A percentile compares a stretch with the other conserved stretches of the same genome.
Conservation (phyloP, 2,797 vertebrate genomes). For the Ctenochaetus hawaiiensis region DNA sequence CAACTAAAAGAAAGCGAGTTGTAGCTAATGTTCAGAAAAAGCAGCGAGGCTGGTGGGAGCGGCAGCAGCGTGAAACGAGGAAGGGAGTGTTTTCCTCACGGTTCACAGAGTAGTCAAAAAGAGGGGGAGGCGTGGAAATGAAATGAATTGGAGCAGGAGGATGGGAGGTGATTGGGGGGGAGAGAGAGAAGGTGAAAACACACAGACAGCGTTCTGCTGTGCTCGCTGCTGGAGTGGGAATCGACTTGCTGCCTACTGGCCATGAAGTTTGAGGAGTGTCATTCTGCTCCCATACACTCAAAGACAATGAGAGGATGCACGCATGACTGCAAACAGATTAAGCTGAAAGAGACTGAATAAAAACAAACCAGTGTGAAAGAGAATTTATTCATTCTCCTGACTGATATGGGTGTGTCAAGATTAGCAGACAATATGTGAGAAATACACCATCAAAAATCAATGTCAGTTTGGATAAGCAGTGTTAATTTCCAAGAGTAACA, state of each 20-base stretch:
- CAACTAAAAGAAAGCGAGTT: constrained; percentile 13
- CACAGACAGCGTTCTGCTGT: constrained; percentile 23
- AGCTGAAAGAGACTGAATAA: constrained; percentile 19
- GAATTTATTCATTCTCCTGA: constrained; percentile 13
- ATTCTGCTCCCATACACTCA: constrained; percentile 24
- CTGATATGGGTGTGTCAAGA: constrained; percentile 6
- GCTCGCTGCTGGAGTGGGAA: constrained; percentile 25
- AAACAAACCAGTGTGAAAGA: constrained; percentile 2
- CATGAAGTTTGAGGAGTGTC: constrained; percentile 45
- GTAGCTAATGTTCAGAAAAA: constrained; percentile 23
- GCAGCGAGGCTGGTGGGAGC: not conserved
- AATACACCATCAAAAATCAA: not conserved
- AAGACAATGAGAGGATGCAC: constrained; percentile 45
- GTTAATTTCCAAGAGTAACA: constrained; percentile 26
- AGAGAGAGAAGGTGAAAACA: constrained; percentile 11
- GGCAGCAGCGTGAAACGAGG: constrained; percentile 27
- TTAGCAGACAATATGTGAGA: not conserved
- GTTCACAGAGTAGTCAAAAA: constrained; percentile 65
- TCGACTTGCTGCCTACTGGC: constrained; percentile 18
- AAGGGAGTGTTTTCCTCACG: constrained; percentile 57
- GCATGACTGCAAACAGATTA: constrained; percentile 39
- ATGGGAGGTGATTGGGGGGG: not conserved
- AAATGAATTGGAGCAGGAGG: constrained; percentile 54
- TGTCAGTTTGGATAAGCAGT: not conserved
- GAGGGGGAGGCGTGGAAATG: constrained; percentile 54